Conservation (phyloP, 2,113 vertebrate genomes). For the Mirounga angustirostris region DNA sequence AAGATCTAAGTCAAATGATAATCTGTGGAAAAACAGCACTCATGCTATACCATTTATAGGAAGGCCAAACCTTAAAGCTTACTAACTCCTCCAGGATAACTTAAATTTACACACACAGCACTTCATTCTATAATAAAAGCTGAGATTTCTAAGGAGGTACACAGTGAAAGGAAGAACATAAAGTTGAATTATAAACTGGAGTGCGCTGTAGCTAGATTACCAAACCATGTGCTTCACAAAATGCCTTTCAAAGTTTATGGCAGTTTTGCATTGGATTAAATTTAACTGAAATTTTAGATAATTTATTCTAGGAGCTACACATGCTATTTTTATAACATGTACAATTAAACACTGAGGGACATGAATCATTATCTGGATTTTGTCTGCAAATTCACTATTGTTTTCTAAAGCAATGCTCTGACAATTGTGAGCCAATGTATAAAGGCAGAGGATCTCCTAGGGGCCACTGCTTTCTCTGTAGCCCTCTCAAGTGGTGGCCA, state of each 20-base stretch:
- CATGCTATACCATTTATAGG: background rate
- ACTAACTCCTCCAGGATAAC: background rate
- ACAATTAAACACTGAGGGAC: background rate
- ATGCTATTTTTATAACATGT: background rate
- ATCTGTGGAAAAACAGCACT: slow-evolving; percentile 1
- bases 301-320: background rate
- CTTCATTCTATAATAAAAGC: background rate
- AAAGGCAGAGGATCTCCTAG: background rate
- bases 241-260: slow-evolving; percentile 20
- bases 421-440: background rate
- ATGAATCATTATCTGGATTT: background rate
- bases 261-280: background rate
- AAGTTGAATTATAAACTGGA: background rate
- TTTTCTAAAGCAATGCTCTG: background rate
- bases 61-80: background rate
- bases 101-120: background rate
- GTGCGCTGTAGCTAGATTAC: background rate
- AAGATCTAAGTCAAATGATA: background rate
- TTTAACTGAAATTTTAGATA: background rate
- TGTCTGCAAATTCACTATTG: background rate
- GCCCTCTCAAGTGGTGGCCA: background rate
- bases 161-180: background rate
- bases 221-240: background rate
- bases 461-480: background rate
- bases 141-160: slow-evolving; percentile 10